phyloP scores from a whole-genome alignment of 2,888 invertebrate genomes.

The Nymphalis polychloros region DNA sequence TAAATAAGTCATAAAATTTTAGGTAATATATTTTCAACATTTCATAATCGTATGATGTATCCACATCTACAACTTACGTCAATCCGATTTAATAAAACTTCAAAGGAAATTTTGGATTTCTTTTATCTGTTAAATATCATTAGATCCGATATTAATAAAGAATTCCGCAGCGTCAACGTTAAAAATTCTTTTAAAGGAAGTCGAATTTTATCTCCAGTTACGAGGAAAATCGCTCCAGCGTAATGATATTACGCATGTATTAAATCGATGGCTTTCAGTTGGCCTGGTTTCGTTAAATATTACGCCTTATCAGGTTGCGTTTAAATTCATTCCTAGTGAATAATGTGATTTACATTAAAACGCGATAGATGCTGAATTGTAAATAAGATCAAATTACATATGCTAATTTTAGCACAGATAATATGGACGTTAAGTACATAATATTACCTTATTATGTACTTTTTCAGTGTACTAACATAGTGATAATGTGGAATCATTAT shows the following conservation, averaged over 20 bases:
- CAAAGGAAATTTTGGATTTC: slow-evolving; percentile 13
- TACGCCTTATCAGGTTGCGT: slow-evolving; percentile 38
- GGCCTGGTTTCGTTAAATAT: slow-evolving; percentile 53
- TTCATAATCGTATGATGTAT: background rate
- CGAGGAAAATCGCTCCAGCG: slow-evolving; percentile 45
- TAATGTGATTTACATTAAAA: slow-evolving; percentile 29
- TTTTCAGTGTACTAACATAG: too few species aligned
- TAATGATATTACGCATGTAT: slow-evolving; percentile 69
- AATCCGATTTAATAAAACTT: background rate
- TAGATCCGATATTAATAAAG: slow-evolving; percentile 30
- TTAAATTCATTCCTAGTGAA: slow-evolving; percentile 37
- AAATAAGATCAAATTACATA: background rate
- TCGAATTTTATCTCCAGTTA: slow-evolving; percentile 34
- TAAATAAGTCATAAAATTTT: background rate
- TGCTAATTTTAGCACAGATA: background rate
- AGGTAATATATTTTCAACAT: background rate
- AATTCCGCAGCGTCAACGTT: slow-evolving; percentile 33
- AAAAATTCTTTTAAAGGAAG: slow-evolving; percentile 31
- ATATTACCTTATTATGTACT: too few species aligned
- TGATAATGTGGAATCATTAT: too few species aligned
- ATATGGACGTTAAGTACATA: too few species aligned
- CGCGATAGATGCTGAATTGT: slow-evolving; percentile 13
- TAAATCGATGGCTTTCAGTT: slow-evolving; percentile 68
- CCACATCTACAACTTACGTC: background rate
- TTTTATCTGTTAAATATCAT: slow-evolving; percentile 18